Evolutionary conservation across 1,140 invertebrate species (phyloP).

Genomic region (Gonatopus flavifemur): DNA sequence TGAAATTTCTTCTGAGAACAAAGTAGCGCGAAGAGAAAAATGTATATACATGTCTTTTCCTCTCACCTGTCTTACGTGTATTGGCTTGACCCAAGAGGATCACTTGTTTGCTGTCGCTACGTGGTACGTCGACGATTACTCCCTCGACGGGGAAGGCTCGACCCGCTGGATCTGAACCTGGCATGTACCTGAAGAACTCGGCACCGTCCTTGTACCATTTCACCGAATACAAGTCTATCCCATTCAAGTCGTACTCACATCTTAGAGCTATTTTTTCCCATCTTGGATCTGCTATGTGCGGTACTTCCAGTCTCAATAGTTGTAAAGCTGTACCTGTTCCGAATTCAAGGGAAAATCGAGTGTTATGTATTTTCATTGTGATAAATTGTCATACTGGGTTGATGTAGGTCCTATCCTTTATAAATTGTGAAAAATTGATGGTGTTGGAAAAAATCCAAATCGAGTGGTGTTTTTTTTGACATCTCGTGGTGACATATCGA

Average conservation of each 20-base stretch:
- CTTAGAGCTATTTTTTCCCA: conserved; percentile 53
- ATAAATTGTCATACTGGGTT: too few species aligned
- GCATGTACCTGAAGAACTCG: conserved; percentile 66
- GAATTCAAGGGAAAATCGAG: too few species aligned
- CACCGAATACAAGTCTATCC: conserved; percentile 62
- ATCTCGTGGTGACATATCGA: too few species aligned
- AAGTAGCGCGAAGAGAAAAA: too few species aligned
- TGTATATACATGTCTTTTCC: too few species aligned
- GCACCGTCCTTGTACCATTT: conserved; percentile 69
- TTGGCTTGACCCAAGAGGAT: conserved; percentile 36
- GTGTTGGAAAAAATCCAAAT: too few species aligned
- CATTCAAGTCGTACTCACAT: conserved; percentile 60
- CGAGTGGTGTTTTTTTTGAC: too few species aligned
- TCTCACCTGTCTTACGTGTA: too few species aligned
- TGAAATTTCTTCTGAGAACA: too few species aligned
- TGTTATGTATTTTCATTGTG: too few species aligned
- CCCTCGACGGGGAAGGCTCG: conserved; percentile 74
- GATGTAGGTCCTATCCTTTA: too few species aligned
- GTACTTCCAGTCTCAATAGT: conserved; percentile 39
- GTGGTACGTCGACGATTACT: conserved; percentile 74
- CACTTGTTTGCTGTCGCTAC: conserved; percentile 41
- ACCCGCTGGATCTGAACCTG: conserved; percentile 66
- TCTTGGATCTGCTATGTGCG: conserved; percentile 46
- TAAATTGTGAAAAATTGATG: too few species aligned
- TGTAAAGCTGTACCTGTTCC: conserved; percentile 32